Base-by-base conservation (phyloP, 2,888 invertebrate species). In the Nephrotoma appendiculata region DNA sequence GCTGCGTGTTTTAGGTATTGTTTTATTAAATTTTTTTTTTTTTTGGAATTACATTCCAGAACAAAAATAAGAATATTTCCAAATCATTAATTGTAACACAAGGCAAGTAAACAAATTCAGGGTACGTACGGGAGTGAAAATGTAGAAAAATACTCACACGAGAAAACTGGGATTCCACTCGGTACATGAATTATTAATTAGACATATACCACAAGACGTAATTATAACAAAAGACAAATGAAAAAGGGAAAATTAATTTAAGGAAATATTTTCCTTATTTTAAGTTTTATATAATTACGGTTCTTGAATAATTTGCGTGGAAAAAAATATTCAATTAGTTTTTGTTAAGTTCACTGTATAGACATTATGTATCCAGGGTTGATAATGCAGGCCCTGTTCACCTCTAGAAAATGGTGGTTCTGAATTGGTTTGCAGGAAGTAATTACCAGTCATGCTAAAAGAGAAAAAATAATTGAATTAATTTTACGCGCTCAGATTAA, bases 351-450 rank as follows among this genome's bases (percentile, higher is more conserved):
- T 31, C 0, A 31, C 31, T 31, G 31, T 31, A 31, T 31, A 31
- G 2, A 48, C 7, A 48, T 48, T 48, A 12, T 48, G 7, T 9
- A 12, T 2, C 57, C 57, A 19, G 4, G 9, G n/a, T 42, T 84
- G 84, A 84, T 42, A 42, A n/a, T 84, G 41, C 5, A 84, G n/a
- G 0, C 84, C 84, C 6, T 41, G n/a, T 45, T 88, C 88, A 3
- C 91, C 91, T 86, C 90, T 89, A 7, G 91, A 91, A 88, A 88
- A 92, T 0, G 92, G 91, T n/a, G 88, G 88, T 43, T 89, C 87
- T 12, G 90, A 91, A 88, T 91, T 92, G 41, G 92, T 92, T 90
- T 90, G 91, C 88, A 91, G 89, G 89, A 89, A 92, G 89, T 90
- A 92, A 87, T 91, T 90, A 85, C 92, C 92, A 85, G 88, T 88